Conservation (phyloP, 2,113 vertebrate species). For the Oenanthe melanoleuca region DNA sequence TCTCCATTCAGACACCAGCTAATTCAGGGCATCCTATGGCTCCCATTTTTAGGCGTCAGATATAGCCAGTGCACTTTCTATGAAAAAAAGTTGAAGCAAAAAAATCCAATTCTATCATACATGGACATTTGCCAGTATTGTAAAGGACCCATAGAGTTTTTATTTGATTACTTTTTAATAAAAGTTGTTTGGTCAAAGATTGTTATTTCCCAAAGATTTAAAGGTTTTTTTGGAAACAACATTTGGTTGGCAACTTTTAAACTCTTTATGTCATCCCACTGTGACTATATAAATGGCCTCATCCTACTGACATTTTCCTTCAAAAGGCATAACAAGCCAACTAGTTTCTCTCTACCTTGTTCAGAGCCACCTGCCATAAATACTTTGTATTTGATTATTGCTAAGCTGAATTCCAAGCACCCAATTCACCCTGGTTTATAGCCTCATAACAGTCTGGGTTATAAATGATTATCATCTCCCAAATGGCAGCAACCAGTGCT, state of each 20-base stretch:
- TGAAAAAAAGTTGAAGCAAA: not conserved
- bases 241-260: not conserved
- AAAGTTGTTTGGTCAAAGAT: not conserved
- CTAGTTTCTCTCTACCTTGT: not conserved
- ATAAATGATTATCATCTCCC: constrained; percentile 36
- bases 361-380: constrained; percentile 11
- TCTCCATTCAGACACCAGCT: not conserved
- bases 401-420: constrained; percentile 10
- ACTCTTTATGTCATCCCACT: not conserved
- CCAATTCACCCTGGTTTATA: constrained; percentile 12
- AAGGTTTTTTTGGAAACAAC: not conserved
- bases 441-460: constrained; percentile 14
- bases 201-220: not conserved
- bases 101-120: not conserved
- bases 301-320: not conserved
- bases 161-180: not conserved
- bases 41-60: not conserved
- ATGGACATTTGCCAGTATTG: not conserved
- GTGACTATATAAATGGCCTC: not conserved
- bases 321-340: not conserved
- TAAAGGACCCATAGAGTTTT: not conserved
- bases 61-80: not conserved
- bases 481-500: not conserved
- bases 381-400: constrained; percentile 15
- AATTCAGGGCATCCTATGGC: not conserved